Evolutionary conservation across 2,113 vertebrate genomes (phyloP).

Genomic region (Phyllostomus discolor): DNA sequence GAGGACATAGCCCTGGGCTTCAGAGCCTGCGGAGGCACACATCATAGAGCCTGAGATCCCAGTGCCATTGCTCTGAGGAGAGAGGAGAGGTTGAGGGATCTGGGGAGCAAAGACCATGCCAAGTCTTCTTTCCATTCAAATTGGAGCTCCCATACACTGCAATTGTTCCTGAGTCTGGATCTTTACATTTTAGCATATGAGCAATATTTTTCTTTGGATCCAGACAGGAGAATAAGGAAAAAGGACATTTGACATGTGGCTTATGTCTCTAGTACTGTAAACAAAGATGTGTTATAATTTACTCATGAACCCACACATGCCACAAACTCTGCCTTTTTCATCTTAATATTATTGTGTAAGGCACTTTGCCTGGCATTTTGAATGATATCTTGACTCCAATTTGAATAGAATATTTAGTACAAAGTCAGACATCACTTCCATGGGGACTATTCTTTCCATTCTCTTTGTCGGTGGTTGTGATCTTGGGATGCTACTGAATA

Average conservation of each 20-base stretch:
- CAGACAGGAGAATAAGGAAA: background rate
- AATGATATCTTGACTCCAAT: background rate
- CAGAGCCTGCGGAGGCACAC: background rate
- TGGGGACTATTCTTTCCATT: background rate
- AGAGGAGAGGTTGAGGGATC: background rate
- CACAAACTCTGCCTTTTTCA: background rate
- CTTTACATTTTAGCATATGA: background rate
- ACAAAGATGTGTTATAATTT: background rate
- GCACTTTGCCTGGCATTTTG: background rate
- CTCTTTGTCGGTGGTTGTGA: background rate
- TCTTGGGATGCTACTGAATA: background rate
- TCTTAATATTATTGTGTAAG: background rate
- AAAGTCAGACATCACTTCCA: background rate
- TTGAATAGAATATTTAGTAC: background rate
- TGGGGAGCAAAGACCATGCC: background rate
- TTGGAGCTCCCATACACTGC: background rate
- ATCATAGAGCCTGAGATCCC: background rate
- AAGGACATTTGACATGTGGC: background rate
- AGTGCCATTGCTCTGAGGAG: background rate
- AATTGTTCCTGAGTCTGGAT: background rate
- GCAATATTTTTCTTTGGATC: background rate
- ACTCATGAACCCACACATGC: background rate
- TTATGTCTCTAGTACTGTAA: background rate
- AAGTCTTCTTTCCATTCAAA: background rate
- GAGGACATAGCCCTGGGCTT: background rate